Evolutionary conservation across 2,888 invertebrate species (phyloP), one percentile per base, ranked within the genome.

Genomic region (Archips crataeganus): DNA sequence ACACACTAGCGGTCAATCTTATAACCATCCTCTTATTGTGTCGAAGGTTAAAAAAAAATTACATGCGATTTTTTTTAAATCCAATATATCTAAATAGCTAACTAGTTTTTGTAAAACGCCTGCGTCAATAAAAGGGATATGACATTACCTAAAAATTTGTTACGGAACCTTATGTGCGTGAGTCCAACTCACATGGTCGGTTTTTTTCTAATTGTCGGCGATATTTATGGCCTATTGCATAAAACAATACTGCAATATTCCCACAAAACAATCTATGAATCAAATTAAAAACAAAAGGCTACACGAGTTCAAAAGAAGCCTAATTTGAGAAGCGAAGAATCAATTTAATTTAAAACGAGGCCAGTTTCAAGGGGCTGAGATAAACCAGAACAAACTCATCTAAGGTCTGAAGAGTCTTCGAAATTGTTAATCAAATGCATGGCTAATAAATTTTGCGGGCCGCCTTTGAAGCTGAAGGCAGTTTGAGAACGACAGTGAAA

Each of bases 371-470:
- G 65, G n/a, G 51, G 5, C 8, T 36, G 36, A 60, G n/a, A 57
- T 57, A n/a, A 36, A 36, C 34, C 34, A 11, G 36, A 60, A 60
- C 23, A 36, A 60, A 60, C 60, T 60, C 60, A 36, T 60, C 60
- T 36, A 60, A 60, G 8, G 36, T 13, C 36, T 34, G 60, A 60
- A 60, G 60, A 13, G 60, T 36, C 60, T 36, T 60, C 23, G 1
- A n/a, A 60, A 60, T 60, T 42, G 42, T 39, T 62, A 63, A 63
- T 63, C 23, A 45, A 63, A 63, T 32, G 42, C 45, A n/a, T 63
- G 13, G 45, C 11, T 63, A 63, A 63, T 47, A 42, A 62, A 42
- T 62, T 15, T 62, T 11, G 57, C 57, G 32, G 57, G 4, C 32
- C 1, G 9, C 9, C 34, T 68, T 34, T n/a, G 57, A 54, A 59